Conservation (phyloP, 1,140 invertebrate species). For the Zophobas atratus region DNA sequence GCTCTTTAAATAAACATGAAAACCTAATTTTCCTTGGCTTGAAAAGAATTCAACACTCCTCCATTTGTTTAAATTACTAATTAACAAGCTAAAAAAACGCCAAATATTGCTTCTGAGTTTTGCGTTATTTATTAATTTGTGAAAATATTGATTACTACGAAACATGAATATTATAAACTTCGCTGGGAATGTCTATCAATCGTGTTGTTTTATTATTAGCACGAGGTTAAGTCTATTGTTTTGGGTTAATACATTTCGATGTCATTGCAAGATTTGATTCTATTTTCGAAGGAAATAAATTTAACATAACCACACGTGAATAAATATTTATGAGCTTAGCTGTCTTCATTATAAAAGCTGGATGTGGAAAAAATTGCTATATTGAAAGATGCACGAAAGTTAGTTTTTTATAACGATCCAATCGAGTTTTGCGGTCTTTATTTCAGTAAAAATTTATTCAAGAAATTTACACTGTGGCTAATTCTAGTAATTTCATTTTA, state of each 20-base stretch:
- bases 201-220: no score
- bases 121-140: not conserved
- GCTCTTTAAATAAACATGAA: conserved; percentile 40
- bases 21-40: conserved; percentile 24
- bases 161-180: no score
- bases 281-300: not conserved
- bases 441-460: no score
- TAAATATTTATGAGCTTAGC: conserved; percentile 5
- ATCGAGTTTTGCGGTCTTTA: no score
- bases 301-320: not conserved
- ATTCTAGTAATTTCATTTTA: no score
- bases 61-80: conserved; percentile 8
- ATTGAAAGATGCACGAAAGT: no score
- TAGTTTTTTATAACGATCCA: no score
- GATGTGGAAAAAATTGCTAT: no score
- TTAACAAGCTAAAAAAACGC: conserved; percentile 2
- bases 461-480: no score
- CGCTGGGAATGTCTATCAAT: no score
- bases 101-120: not conserved
- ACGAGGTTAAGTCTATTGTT: no score
- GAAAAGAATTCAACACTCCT: conserved; percentile 10
- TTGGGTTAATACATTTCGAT: no score
- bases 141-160: not conserved
- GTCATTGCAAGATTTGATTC: not conserved
- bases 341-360: not conserved